These are phyloP conservation scores for Hyperoplus immaculatus DNA, from an alignment of 2,797 vertebrate genomes.

Conservation along the genomic window DNA sequence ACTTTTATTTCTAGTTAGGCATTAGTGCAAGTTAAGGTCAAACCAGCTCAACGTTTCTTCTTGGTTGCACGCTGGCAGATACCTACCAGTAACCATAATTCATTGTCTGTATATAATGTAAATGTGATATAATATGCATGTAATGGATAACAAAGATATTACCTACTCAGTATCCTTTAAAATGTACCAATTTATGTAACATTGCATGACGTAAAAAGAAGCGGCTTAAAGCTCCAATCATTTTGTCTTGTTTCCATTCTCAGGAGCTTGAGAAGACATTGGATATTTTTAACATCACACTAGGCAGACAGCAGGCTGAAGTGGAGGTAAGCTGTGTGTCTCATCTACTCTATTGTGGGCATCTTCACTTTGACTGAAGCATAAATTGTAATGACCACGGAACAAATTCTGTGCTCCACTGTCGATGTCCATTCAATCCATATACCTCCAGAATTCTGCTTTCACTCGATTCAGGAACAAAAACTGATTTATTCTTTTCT, in stretches of 20 bases:
- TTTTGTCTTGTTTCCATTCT: constrained; percentile 53
- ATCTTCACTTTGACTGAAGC: not conserved
- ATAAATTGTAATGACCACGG: not conserved
- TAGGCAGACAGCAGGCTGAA: constrained; percentile 97
- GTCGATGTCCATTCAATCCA: not conserved
- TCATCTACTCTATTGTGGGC: not conserved
- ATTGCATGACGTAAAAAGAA: not conserved
- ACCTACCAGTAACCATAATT: constrained; percentile 1
- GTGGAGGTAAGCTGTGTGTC: constrained; percentile 90
- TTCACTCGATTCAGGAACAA: not conserved
- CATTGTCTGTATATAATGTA: not conserved
- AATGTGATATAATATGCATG: constrained; percentile 26
- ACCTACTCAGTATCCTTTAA: constrained; percentile 14
- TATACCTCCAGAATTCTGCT: not conserved
- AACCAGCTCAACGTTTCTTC: not conserved
- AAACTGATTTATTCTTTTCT: not conserved
- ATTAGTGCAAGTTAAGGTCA: not conserved
- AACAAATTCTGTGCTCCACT: not conserved
- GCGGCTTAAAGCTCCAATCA: constrained; percentile 48
- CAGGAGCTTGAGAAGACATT: constrained; percentile 91
- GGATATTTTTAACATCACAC: constrained; percentile 98
- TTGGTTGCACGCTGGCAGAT: not conserved
- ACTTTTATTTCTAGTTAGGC: not conserved
- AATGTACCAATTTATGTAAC: constrained; percentile 35
- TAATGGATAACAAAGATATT: constrained; percentile 14